phyloP scores from a whole-genome alignment of 2,113 vertebrate species.

The Blennius ocellaris region DNA sequence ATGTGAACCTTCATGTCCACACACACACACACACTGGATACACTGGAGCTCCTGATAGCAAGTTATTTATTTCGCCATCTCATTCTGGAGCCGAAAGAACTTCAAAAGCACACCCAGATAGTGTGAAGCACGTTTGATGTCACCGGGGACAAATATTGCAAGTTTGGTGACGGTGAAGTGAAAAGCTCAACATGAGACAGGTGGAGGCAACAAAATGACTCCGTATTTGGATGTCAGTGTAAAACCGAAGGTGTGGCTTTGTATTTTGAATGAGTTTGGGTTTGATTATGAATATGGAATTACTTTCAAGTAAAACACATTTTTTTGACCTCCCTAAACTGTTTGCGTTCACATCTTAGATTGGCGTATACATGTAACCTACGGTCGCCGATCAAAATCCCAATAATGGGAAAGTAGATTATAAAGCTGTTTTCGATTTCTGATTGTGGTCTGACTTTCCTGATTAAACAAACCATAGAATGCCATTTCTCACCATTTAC shows the following conservation, averaged over 20 bases:
- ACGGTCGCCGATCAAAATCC: background rate
- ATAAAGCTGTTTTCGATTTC: constrained; percentile 2
- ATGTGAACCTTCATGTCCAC: constrained; percentile 40
- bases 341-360: too few relatives aligned
- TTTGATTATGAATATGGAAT: constrained; percentile 10
- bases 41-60: constrained; percentile 35
- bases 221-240: background rate
- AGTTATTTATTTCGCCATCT: constrained; percentile 62
- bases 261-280: constrained; percentile 32
- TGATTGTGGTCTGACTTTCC: constrained; percentile 12
- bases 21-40: constrained; percentile 46
- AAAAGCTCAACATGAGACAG: constrained; percentile 25
- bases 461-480: constrained; percentile 29
- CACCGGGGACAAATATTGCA: constrained; percentile 59
- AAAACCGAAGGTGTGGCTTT: constrained; percentile 3
- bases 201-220: background rate
- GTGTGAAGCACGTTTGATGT: constrained; percentile 70
- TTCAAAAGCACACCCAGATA: constrained; percentile 66
- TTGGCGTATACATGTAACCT: too few relatives aligned
- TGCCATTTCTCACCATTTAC: constrained; percentile 16
- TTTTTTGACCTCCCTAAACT: background rate
- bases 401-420: constrained; percentile 27
- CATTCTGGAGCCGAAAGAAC: constrained; percentile 48
- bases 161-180: constrained; percentile 6
- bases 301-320: background rate